Percentiles rank a stretch among this genome's conserved stretches.
phyloP scores from a whole-genome alignment of 2,888 invertebrate species.

The Tenthredo amoena region DNA sequence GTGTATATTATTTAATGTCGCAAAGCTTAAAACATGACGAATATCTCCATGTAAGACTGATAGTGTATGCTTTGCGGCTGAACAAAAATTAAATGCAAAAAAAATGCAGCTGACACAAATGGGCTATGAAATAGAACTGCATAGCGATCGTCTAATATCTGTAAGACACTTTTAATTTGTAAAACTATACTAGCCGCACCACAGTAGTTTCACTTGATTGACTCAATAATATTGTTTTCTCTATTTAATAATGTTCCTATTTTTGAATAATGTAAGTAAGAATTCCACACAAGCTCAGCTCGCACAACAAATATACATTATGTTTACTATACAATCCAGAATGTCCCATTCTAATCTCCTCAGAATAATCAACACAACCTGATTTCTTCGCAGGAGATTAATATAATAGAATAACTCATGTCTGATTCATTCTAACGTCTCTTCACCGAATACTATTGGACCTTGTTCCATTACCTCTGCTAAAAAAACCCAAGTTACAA shows the following conservation, averaged over 20 bases:
- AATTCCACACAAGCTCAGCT: neutral
- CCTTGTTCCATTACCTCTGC: neutral
- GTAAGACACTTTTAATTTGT: neutral
- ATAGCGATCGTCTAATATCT: neutral
- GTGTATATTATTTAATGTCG: slow-evolving; percentile 35
- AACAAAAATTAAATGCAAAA: slow-evolving; percentile 41
- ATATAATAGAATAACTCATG: neutral
- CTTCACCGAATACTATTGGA: neutral
- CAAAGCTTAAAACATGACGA: slow-evolving; percentile 9
- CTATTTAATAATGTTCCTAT: neutral
- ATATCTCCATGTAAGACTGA: slow-evolving; percentile 7
- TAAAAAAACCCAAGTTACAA: neutral
- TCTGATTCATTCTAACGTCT: neutral
- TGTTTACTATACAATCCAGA: neutral
- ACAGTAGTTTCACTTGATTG: neutral
- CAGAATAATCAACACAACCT: neutral
- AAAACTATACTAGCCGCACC: neutral
- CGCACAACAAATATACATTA: neutral
- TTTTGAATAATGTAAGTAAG: neutral
- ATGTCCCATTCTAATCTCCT: neutral
- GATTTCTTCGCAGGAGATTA: neutral
- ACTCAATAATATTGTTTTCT: neutral
- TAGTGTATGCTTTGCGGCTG: neutral
- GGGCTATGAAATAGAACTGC: slow-evolving; percentile 37
- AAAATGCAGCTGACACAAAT: slow-evolving; percentile 8